Evolutionary conservation across 2,797 vertebrate genomes (phyloP).

Genomic region (Leptoclinus maculatus): DNA sequence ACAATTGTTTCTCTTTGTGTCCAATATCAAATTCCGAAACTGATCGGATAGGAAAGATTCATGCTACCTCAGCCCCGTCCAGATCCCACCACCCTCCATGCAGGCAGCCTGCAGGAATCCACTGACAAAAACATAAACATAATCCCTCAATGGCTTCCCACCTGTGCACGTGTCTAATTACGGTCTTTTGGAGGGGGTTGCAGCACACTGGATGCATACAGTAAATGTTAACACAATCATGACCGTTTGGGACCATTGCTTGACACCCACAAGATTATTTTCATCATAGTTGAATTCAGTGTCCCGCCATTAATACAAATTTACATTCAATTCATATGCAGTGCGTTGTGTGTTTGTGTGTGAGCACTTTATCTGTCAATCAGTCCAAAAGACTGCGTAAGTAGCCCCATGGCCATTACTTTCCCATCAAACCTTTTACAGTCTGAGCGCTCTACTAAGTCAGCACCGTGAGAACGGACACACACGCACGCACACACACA

Average conservation of each 20-base stretch:
- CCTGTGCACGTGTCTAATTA: neutral
- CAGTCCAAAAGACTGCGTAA: slow-evolving; percentile 50
- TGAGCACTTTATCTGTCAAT: slow-evolving; percentile 49
- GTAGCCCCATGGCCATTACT: slow-evolving; percentile 58
- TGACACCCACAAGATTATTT: too few species aligned
- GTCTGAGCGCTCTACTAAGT: slow-evolving; percentile 40
- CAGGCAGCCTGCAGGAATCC: too few species aligned
- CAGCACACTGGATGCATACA: neutral
- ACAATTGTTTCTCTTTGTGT: too few species aligned
- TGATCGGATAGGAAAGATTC: neutral
- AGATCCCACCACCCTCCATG: too few species aligned
- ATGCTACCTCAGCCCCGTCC: too few species aligned
- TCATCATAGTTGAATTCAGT: too few species aligned
- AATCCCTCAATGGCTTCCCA: slow-evolving; percentile 5
- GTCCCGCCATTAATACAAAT: neutral
- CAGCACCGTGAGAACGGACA: slow-evolving; percentile 71
- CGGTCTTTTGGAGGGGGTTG: neutral
- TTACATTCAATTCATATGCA: neutral
- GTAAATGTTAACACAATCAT: neutral
- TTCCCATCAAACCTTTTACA: slow-evolving; percentile 68
- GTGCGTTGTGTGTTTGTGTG: slow-evolving; percentile 13
- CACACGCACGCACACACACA: slow-evolving; percentile 33
- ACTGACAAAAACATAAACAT: neutral
- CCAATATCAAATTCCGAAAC: neutral
- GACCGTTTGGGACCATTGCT: too few species aligned